Percentiles rank a stretch among this genome's conserved stretches.
Evolutionary conservation across 2,888 invertebrate genomes (phyloP).

Genomic region (Drosophila suboccidentalis): DNA sequence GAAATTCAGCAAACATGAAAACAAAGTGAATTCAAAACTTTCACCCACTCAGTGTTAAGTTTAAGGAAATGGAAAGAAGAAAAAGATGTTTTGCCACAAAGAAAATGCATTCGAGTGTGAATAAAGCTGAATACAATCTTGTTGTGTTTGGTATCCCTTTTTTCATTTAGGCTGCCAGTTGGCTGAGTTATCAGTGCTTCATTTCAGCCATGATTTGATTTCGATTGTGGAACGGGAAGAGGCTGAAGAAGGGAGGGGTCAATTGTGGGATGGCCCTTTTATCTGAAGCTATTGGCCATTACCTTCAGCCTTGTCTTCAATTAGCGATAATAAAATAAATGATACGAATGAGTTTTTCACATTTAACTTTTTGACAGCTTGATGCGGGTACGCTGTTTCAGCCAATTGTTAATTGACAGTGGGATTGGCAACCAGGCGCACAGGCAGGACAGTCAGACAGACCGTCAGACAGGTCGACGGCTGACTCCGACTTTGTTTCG

Average conservation of each 20-base stretch:
- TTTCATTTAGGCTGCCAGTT: conserved; percentile 12
- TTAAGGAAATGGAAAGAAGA: conserved; percentile 8
- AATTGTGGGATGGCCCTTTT: conserved; percentile 4
- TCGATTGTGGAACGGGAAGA: conserved; percentile 8
- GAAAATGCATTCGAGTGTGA: conserved; percentile 67
- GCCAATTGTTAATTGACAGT: conserved; percentile 72
- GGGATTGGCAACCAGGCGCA: conserved; percentile 50
- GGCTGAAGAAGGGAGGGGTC: neutral
- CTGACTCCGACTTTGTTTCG: conserved; percentile 22
- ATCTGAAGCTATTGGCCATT: conserved; percentile 42
- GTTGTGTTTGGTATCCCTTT: conserved; percentile 36
- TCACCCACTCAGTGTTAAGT: conserved; percentile 24
- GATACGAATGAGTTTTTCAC: conserved; percentile 74
- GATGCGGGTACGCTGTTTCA: conserved; percentile 71
- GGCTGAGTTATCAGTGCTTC: conserved; percentile 33
- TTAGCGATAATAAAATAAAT: conserved; percentile 75
- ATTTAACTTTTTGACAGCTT: conserved; percentile 79
- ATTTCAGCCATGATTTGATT: conserved; percentile 38
- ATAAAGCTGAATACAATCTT: conserved; percentile 46
- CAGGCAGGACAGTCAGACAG: conserved; percentile 5
- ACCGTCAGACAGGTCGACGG: conserved; percentile 38
- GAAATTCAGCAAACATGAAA: conserved; percentile 32
- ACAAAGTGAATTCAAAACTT: conserved; percentile 51
- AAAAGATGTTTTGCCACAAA: conserved; percentile 24
- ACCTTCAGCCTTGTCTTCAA: conserved; percentile 63